Evolutionary conservation across 2,888 invertebrate species (phyloP), one percentile per base, ranked within the genome.

Genomic region (Melanophora roralis): DNA sequence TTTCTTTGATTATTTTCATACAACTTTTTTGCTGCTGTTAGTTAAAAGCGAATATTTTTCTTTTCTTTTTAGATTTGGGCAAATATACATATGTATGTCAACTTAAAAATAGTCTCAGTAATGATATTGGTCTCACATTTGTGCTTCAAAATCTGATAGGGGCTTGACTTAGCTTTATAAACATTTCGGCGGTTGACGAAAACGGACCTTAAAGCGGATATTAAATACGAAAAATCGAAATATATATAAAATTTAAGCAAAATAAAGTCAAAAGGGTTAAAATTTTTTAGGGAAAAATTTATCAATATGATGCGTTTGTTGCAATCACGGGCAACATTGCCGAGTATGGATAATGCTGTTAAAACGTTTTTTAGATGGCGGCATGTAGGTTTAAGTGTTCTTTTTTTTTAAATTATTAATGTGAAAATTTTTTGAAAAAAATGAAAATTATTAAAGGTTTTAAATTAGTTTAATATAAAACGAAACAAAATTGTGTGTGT

Each of bases 261-360:
- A 43, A 55, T 67, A 43, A 64, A 67, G 45, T 38, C 55, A 3
- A 38, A 78, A 69, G 38, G 32, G 38, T 34, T 71, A 51, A 5
- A 34, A 6, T 27, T 45, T 72, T 57, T 76, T 23, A 34, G 64
- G 53, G 59, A 81, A 68, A 74, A 47, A 51, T 69, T 59, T 64
- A 60, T 9, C 9, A 86, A 82, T 23, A 89, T 89, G 89, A 86
- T 86, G 85, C 86, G 87, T 23, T 83, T 87, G 62, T 73, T 86
- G 81, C 86, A 86, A 83, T 79, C 85, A 80, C 87, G 87, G 53
- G 83, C 85, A 79, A 80, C 84, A 76, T 75, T 84, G 60, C 76
- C 86, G 38, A 75, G 75, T 38, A 75, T 81, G 67, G 83, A 83
- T 75, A 57, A 72, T 38, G 71, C 83, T 43, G 65, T 82, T 7